A percentile compares a stretch with the other conserved stretches of the same genome.
Evolutionary conservation across 2,113 vertebrate genomes (phyloP).

Genomic region (Melanerpes formicivorus): DNA sequence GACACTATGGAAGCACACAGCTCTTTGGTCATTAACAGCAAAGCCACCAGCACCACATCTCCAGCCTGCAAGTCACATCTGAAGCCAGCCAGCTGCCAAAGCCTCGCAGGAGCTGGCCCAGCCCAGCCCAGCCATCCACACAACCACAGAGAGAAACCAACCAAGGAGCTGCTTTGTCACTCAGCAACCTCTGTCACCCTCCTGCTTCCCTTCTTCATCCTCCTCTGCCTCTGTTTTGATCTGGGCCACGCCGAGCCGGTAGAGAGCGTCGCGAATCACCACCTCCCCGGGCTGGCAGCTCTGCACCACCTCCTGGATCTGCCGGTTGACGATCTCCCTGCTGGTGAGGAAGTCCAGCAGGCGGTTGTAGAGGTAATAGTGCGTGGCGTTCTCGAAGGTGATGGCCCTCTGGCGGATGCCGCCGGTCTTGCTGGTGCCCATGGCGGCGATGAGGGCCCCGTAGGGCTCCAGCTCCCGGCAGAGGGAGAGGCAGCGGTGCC

Average conservation of each 20-base stretch:
- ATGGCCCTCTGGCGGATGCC: conserved; percentile 71
- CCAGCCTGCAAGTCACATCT: background rate
- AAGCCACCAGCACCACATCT: conserved; percentile 9
- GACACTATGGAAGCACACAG: conserved; percentile 67
- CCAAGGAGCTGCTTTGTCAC: background rate
- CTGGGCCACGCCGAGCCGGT: conserved; percentile 94
- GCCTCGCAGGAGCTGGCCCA: background rate
- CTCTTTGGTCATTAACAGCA: conserved; percentile 79
- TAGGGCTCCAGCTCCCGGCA: conserved; percentile 92
- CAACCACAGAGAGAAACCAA: conserved; percentile 32
- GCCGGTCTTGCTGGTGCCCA: conserved; percentile 70
- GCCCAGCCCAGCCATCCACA: background rate
- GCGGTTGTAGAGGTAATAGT: conserved; percentile 98
- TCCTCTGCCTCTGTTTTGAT: conserved; percentile 87
- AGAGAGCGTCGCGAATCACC: conserved; percentile 92
- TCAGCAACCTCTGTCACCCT: conserved; percentile 57
- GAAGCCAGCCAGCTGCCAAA: background rate
- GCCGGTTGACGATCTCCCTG: conserved; percentile 90
- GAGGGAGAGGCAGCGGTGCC: conserved; percentile 81
- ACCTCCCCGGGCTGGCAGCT: conserved; percentile 95
- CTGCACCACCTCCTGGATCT: conserved; percentile 91
- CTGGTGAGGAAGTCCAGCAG: conserved; percentile 95
- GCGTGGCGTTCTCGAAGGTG: conserved; percentile 89
- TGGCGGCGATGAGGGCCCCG: conserved; percentile 67
- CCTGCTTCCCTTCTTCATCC: conserved; percentile 70